phyloP scores from a whole-genome alignment of 2,113 vertebrate genomes.

The Pao palembangensis region DNA sequence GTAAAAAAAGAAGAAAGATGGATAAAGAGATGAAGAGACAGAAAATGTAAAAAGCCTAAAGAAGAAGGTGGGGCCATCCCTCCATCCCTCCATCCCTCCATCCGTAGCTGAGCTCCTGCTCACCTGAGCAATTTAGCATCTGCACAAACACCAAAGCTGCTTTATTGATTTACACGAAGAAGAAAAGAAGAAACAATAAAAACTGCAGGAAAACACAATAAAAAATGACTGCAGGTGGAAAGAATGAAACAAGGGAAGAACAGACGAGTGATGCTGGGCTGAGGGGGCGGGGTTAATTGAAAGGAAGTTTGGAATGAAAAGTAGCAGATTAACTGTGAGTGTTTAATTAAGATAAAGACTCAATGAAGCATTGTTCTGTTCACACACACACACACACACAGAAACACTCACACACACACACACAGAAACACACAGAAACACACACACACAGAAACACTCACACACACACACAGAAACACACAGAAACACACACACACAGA shows the following conservation, averaged over 20 bases:
- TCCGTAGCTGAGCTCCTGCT: too few species aligned
- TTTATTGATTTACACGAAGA: too few species aligned
- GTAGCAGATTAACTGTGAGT: slow-evolving; percentile 56
- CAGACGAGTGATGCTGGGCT: neutral
- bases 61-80: neutral
- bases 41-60: slow-evolving; percentile 7
- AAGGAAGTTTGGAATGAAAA: slow-evolving; percentile 53
- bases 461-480: too few species aligned
- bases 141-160: neutral
- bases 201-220: neutral
- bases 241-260: neutral
- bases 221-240: neutral
- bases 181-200: neutral
- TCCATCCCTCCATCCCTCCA: too few species aligned
- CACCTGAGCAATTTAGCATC: neutral
- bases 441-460: neutral
- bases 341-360: slow-evolving; percentile 68
- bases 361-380: slow-evolving; percentile 49
- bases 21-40: neutral
- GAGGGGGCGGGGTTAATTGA: slow-evolving; percentile 51
- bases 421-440: neutral
- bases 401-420: neutral
- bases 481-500: too few species aligned
- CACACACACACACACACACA: slow-evolving; percentile 11
- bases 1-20: too few species aligned